Evolutionary conservation across 2,888 invertebrate species (phyloP), one percentile per base, ranked within the genome.

Genomic region (Diploptera punctata): DNA sequence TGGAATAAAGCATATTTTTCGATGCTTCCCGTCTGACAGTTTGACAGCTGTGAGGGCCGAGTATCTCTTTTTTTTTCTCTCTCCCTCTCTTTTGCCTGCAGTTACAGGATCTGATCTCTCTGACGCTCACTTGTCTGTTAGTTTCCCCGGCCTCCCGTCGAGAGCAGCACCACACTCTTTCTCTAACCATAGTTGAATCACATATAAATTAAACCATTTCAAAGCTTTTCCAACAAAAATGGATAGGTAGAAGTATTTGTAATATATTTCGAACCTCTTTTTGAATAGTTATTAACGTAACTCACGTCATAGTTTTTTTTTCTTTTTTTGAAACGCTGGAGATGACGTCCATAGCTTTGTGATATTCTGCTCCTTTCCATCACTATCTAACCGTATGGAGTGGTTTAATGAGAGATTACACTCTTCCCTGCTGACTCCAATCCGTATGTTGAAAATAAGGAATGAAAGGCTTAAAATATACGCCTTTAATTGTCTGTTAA

Each of bases 181-280:
- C 47, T 47, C 44, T 65, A 65, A 26, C 47, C 33, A 29, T 33
- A 33, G 18, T 61, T 18, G 31, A 19, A 62, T 24, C 65, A 65
- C 65, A 44, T 65, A 65, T 65, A 65, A 65, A 65, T 65, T 65
- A 65, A 65, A 65, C 44, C 65, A 65, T 65, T 65, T 65, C 65
- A 65, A 65, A 65, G 65, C 65, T 65, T 65, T 65, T 65, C 47
- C 65, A 65, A 65, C 65, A 65, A 65, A 65, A 65, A 65, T 47
- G 65, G 65, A 47, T 65, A 65, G 65, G 47, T 65, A 65, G 65
- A 65, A 65, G 65, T 65, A 65, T 47, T 65, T 65, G 65, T 65
- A 47, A 65, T 65, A 65, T 65, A 65, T 65, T 65, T 65, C 18
- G 47, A 65, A 65, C 44, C 26, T 65, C 26, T 65, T 65, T 54